Conservation (phyloP, 2,113 vertebrate species). For the Etheostoma spectabile region DNA sequence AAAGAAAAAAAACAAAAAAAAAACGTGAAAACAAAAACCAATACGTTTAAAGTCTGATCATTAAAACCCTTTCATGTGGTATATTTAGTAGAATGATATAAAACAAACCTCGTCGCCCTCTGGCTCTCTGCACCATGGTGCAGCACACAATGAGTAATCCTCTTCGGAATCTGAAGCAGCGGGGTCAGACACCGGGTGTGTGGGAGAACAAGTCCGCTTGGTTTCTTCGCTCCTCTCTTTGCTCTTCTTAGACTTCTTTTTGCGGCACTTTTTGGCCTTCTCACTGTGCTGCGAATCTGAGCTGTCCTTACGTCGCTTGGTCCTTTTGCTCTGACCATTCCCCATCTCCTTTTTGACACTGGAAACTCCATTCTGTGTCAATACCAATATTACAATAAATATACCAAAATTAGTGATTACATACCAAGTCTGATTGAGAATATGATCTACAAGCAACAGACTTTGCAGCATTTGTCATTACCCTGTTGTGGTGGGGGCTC, state of each 20-base stretch:
- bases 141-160: constrained; percentile 95
- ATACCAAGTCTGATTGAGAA: background rate
- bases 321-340: constrained; percentile 85
- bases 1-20: no score
- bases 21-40: background rate
- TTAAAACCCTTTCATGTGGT: no score
- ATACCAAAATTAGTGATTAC: background rate
- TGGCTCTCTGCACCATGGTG: constrained; percentile 93
- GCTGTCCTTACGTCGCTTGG: constrained; percentile 90
- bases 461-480: constrained; percentile 4
- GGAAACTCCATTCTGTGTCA: constrained; percentile 82
- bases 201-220: constrained; percentile 74
- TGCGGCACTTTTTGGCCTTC: constrained; percentile 88
- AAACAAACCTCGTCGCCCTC: constrained; percentile 95
- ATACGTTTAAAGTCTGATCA: background rate
- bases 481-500: constrained; percentile 66
- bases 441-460: background rate
- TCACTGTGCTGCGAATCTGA: constrained; percentile 84
- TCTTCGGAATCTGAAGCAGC: constrained; percentile 93
- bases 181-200: constrained; percentile 84
- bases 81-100: background rate
- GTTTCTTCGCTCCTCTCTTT: constrained; percentile 82
- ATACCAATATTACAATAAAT: background rate
- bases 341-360: constrained; percentile 84
- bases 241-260: constrained; percentile 90